These are phyloP conservation scores for Kradibia gibbosae DNA, from an alignment of 1,140 invertebrate genomes.

Conservation along the genomic window DNA sequence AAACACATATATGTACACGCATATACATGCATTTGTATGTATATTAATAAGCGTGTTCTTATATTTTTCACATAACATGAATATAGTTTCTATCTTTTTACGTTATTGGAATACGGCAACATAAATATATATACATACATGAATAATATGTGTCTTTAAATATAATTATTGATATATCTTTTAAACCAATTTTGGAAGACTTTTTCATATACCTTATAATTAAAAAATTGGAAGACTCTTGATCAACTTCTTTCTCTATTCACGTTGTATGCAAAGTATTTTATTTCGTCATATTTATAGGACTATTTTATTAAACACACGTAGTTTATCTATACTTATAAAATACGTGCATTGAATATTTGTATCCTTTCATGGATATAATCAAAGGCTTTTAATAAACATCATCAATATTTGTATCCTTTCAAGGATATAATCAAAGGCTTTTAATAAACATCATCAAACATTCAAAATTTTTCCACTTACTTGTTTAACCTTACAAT, in stretches of 20 bases:
- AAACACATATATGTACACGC: background rate
- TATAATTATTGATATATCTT: conserved; percentile 42
- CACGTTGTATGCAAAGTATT: background rate
- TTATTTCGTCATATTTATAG: background rate
- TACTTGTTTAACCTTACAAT: background rate
- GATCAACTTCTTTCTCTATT: background rate
- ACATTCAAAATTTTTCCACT: background rate
- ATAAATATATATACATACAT: conserved; percentile 8
- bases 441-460: background rate
- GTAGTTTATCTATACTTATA: background rate
- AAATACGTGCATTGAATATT: background rate
- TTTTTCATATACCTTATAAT: conserved; percentile 17
- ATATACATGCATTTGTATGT: background rate
- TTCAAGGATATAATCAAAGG: background rate
- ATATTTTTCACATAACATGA: conserved; percentile 25
- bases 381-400: background rate
- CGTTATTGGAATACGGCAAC: conserved; percentile 20
- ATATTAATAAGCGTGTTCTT: background rate
- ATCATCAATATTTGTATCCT: too few species aligned
- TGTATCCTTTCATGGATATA: background rate
- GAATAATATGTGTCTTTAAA: conserved; percentile 37
- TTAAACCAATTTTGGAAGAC: conserved; percentile 33
- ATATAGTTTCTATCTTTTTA: conserved; percentile 28
- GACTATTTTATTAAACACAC: background rate
- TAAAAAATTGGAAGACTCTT: conserved; percentile 28